phyloP scores from a whole-genome alignment of 2,888 invertebrate species.

The Choreutis nemorana region DNA sequence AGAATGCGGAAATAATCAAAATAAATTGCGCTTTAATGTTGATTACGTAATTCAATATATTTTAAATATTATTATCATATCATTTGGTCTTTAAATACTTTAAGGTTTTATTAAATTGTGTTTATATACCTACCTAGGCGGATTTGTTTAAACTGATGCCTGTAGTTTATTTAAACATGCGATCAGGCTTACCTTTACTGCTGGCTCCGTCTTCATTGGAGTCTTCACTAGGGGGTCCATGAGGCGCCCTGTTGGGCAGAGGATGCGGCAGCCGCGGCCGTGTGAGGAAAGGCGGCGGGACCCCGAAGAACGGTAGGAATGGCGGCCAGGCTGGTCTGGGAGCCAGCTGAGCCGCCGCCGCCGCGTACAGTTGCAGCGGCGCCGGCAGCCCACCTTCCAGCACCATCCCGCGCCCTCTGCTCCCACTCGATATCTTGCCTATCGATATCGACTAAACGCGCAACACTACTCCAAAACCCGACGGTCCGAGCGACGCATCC shows the following conservation, averaged over 20 bases:
- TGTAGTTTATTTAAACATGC: constrained; percentile 5
- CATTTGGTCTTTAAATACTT: too few relatives aligned
- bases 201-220: constrained; percentile 63
- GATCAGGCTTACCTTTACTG: constrained; percentile 43
- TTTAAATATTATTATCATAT: too few relatives aligned
- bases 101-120: too few relatives aligned
- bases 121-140: too few relatives aligned
- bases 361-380: constrained; percentile 74
- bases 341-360: constrained; percentile 69
- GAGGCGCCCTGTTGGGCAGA: constrained; percentile 45
- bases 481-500: constrained; percentile 21
- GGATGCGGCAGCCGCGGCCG: constrained; percentile 49
- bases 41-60: too few relatives aligned
- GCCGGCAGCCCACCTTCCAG: constrained; percentile 74
- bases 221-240: constrained; percentile 63
- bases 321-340: constrained; percentile 69
- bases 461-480: constrained; percentile 27
- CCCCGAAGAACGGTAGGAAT: constrained; percentile 67
- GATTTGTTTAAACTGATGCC: too few relatives aligned
- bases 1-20: too few relatives aligned
- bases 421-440: constrained; percentile 34
- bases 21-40: too few relatives aligned
- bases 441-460: constrained; percentile 26
- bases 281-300: constrained; percentile 65
- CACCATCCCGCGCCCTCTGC: constrained; percentile 63